A percentile compares a stretch with the other conserved stretches of the same genome.
Evolutionary conservation across 2,888 invertebrate genomes (phyloP).

Genomic region (Parnassius orleans): DNA sequence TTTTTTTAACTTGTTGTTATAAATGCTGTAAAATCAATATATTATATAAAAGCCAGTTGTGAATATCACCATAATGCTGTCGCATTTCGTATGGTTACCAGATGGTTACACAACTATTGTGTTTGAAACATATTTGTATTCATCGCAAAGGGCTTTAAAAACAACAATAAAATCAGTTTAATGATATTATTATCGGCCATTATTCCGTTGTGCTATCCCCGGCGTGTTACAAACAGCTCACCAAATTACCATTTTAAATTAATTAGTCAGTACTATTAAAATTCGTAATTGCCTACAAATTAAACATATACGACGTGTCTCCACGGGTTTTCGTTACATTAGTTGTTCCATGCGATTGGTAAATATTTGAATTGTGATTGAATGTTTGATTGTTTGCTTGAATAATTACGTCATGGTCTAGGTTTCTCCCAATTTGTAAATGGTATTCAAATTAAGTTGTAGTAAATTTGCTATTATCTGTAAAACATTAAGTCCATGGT

Average conservation of each 20-base stretch:
- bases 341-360: constrained; percentile 1
- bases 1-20: no score
- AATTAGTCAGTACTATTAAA: constrained; percentile 8
- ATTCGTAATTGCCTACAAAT: constrained; percentile 6
- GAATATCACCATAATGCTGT: no score
- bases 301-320: neutral
- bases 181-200: constrained; percentile 6
- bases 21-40: no score
- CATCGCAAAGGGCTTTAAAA: neutral
- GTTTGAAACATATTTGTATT: no score
- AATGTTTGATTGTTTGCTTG: neutral
- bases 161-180: constrained; percentile 1
- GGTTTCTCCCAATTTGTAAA: no score
- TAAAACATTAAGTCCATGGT: no score
- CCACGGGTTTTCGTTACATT: neutral
- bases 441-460: no score
- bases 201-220: neutral
- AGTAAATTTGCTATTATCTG: no score
- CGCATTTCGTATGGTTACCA: no score
- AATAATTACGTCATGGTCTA: neutral
- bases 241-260: constrained; percentile 14
- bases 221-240: constrained; percentile 3
- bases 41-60: no score
- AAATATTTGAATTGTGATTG: constrained; percentile 1
- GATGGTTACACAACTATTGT: no score